A percentile compares a stretch with the other conserved stretches of the same genome.
Evolutionary conservation across 1,140 invertebrate genomes (phyloP).

Genomic region (Anoplophora glabripennis): DNA sequence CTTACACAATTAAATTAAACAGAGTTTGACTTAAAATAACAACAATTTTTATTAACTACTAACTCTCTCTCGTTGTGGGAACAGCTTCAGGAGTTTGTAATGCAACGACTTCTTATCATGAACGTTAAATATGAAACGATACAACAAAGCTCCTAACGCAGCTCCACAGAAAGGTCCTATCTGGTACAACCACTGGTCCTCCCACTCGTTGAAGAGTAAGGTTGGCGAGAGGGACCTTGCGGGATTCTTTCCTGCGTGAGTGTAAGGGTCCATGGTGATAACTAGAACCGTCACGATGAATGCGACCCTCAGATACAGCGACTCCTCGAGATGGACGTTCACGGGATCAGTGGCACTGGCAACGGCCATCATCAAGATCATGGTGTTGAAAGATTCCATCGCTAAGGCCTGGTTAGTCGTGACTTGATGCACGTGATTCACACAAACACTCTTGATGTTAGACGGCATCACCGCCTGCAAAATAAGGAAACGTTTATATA

Average conservation of each 20-base stretch:
- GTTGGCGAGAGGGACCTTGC: conserved; percentile 2
- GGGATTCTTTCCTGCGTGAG: conserved; percentile 2
- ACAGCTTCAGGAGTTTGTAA: too few species aligned
- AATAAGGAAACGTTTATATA: neutral
- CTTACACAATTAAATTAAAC: too few species aligned
- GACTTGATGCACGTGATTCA: neutral
- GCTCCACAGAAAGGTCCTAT: neutral
- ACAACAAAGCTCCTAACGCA: neutral
- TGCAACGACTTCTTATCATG: neutral
- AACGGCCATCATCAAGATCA: neutral
- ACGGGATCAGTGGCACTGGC: neutral
- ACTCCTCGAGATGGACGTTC: neutral
- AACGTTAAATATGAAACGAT: neutral
- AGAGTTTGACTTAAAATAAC: too few species aligned
- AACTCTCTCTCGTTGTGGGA: too few species aligned
- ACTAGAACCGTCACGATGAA: neutral
- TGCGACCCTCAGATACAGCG: neutral
- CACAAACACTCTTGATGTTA: neutral
- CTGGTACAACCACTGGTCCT: conserved; percentile 10
- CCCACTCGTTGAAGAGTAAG: neutral
- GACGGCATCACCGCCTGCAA: neutral
- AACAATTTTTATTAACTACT: too few species aligned
- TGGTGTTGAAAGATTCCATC: neutral
- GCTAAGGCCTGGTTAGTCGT: neutral
- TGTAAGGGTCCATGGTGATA: conserved; percentile 7